Conservation (phyloP, 1,140 invertebrate genomes). For the Oedothorax gibbosus region DNA sequence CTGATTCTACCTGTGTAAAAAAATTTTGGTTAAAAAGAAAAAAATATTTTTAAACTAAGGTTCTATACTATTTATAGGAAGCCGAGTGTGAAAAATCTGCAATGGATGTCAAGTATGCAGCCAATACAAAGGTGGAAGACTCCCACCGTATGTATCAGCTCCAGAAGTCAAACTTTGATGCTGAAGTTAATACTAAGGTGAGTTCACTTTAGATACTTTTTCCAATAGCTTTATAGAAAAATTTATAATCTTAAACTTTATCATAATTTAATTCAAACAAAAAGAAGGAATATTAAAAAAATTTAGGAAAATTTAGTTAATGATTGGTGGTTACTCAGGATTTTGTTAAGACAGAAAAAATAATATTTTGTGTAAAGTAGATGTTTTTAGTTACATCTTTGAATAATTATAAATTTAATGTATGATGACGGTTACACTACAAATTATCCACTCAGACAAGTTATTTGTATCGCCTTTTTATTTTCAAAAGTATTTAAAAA, state of each 20-base stretch:
- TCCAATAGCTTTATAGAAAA: neutral
- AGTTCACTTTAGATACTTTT: neutral
- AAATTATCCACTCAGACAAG: too few relatives aligned
- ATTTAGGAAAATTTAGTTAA: too few relatives aligned
- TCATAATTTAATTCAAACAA: neutral
- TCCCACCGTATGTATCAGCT: constrained; percentile 91
- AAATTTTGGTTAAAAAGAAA: too few relatives aligned
- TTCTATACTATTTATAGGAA: constrained; percentile 68
- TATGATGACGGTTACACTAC: too few relatives aligned
- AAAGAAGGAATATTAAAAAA: too few relatives aligned
- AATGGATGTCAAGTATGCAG: constrained; percentile 96
- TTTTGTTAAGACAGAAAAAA: too few relatives aligned
- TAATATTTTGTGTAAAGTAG: too few relatives aligned
- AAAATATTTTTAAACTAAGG: neutral
- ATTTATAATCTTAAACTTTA: neutral
- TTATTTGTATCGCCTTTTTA: too few relatives aligned
- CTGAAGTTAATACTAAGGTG: constrained; percentile 96
- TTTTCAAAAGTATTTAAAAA: too few relatives aligned
- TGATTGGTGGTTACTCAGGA: too few relatives aligned
- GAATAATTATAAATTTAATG: too few relatives aligned
- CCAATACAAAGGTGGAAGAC: constrained; percentile 96
- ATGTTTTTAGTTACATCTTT: too few relatives aligned
- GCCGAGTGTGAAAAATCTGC: constrained; percentile 95
- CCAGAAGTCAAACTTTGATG: constrained; percentile 95
- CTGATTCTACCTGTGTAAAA: neutral